Percentiles rank a stretch among this genome's conserved stretches.
phyloP scores from a whole-genome alignment of 2,888 invertebrate genomes.

The Calameuta filiformis region DNA sequence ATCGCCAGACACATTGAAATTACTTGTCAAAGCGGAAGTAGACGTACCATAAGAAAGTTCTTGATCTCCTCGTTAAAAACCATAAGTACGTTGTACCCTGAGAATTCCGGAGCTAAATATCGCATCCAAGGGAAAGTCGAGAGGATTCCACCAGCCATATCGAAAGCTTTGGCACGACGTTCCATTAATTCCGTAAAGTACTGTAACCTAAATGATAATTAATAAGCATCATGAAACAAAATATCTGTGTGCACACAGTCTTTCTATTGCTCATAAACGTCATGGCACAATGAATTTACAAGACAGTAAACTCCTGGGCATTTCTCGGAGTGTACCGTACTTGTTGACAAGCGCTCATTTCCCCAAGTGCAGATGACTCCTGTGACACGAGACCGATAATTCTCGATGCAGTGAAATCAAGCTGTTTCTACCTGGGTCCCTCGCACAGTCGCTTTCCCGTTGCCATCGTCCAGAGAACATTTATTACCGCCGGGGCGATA shows the following conservation, averaged over 20 bases:
- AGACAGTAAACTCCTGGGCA: neutral
- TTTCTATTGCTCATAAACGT: neutral
- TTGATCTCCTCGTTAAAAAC: slow-evolving; percentile 70
- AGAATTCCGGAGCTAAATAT: slow-evolving; percentile 71
- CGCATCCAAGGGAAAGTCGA: slow-evolving; percentile 74
- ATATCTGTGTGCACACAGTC: neutral
- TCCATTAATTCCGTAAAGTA: slow-evolving; percentile 50
- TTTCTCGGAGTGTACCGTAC: neutral
- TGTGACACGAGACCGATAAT: neutral
- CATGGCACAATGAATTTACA: neutral
- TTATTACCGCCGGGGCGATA: slow-evolving; percentile 72
- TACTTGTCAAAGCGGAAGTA: slow-evolving; percentile 12
- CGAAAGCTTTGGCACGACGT: slow-evolving; percentile 54
- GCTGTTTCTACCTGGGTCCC: slow-evolving; percentile 34
- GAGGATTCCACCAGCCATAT: slow-evolving; percentile 72
- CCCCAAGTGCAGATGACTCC: neutral
- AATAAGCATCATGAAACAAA: neutral
- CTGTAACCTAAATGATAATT: slow-evolving; percentile 39
- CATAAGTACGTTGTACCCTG: slow-evolving; percentile 72
- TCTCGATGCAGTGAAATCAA: slow-evolving; percentile 12
- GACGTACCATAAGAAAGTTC: slow-evolving; percentile 67
- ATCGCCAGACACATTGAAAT: neutral
- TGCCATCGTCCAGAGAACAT: slow-evolving; percentile 74
- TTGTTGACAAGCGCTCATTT: neutral
- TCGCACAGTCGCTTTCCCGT: slow-evolving; percentile 63